Evolutionary conservation across 2,888 invertebrate species (phyloP), one percentile per base, ranked within the genome.

Genomic region (Leucophenga montana): DNA sequence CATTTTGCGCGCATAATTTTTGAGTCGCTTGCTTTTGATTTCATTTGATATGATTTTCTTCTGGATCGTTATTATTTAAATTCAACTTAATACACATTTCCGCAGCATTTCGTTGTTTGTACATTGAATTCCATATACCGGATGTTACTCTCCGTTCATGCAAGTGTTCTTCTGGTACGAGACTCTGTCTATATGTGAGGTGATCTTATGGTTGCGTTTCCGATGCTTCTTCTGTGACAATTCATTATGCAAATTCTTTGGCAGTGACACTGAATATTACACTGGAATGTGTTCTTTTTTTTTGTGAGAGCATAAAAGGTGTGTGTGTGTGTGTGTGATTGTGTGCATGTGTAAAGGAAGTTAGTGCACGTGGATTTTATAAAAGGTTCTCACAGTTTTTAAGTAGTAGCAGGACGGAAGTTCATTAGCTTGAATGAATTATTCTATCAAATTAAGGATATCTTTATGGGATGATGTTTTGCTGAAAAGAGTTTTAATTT

Each of bases 241-340:
- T 18, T 50, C 6, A 65, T 65, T 65, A 65, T 65, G 65, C 65
- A 50, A 65, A 65, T 65, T 65, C 22, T 50, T 50, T 31, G 65
- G 31, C 65, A 65, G 50, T 65, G 65, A 65, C 65, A 65, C 65
- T 65, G 65, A 65, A 65, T 48, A 65, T 50, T 56, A 13, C 27
- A 27, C 14, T 20, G 14, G 13, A 27, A 4, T 65, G 65, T 50
- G 46, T 48, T 31, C 50, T 48, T 56, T 6, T 22, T 14, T 1
- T 27, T 33, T 22, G 53, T 1, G 20, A 53, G n/a, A 4, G 8
- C 8, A 9, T 4, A 20, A 53, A 9, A 9, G 2, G 53, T 53
- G 16, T 20, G 20, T 20, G 3, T 39, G 39, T 39, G 5, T 39
- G 39, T 33, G 8, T 33, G 33, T 33, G 33, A 33, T 5, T 5